A percentile compares a stretch with the other conserved stretches of the same genome.
Evolutionary conservation across 1,140 invertebrate species (phyloP).

Genomic region (Euschistus heros): DNA sequence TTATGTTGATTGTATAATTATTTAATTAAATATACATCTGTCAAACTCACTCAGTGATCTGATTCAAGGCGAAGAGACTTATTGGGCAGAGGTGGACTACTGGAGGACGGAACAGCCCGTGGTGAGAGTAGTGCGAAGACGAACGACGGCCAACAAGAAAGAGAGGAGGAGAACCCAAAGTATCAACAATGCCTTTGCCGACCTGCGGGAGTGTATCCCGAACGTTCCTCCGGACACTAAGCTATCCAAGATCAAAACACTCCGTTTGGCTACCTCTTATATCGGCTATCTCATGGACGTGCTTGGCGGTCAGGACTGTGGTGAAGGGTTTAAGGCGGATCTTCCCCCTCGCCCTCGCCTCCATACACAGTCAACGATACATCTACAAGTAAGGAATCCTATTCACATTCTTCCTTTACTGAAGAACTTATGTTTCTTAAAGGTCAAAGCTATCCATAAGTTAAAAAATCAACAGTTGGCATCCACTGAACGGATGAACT

Average conservation of each 20-base stretch:
- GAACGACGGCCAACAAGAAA: conserved; percentile 86
- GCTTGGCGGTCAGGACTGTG: conserved; percentile 60
- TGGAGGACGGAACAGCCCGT: conserved; percentile 34
- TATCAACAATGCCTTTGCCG: conserved; percentile 90
- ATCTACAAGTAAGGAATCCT: too few relatives aligned
- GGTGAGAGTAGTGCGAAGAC: conserved; percentile 53
- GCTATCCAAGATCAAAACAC: conserved; percentile 70
- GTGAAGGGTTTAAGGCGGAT: conserved; percentile 62
- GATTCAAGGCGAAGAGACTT: too few relatives aligned
- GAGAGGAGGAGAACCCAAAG: conserved; percentile 82
- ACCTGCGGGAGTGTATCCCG: conserved; percentile 85
- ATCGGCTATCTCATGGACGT: conserved; percentile 80
- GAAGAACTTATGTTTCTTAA: too few relatives aligned
- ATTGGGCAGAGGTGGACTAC: too few relatives aligned
- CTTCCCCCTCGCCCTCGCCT: conserved; percentile 40
- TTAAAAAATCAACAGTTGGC: too few relatives aligned
- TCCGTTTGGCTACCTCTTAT: conserved; percentile 81
- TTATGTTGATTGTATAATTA: too few relatives aligned
- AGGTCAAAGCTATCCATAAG: too few relatives aligned
- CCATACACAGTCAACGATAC: neutral
- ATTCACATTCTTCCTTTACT: too few relatives aligned
- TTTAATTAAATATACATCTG: too few relatives aligned
- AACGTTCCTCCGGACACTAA: conserved; percentile 72
- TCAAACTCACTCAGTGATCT: too few relatives aligned
- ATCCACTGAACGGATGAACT: too few relatives aligned